phyloP scores from a whole-genome alignment of 2,113 vertebrate genomes.

The Myotis davidii region DNA sequence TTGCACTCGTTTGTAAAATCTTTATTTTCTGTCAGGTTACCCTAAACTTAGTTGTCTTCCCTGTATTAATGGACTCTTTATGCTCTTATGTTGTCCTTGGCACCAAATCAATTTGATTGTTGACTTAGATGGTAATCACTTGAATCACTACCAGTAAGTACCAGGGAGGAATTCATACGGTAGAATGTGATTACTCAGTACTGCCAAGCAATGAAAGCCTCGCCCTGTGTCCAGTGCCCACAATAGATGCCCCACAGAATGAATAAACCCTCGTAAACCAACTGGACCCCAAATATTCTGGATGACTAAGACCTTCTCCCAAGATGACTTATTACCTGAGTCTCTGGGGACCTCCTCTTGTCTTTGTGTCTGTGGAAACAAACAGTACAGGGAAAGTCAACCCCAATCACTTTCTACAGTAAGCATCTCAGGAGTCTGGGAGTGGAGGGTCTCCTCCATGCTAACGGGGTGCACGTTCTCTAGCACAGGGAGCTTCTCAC shows the following conservation, averaged over 20 bases:
- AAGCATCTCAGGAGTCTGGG: neutral
- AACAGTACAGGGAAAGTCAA: neutral
- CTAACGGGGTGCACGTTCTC: neutral
- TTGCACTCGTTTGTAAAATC: neutral
- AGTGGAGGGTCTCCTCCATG: neutral
- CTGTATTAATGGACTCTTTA: neutral
- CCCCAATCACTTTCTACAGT: neutral
- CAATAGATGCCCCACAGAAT: neutral
- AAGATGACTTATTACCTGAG: neutral
- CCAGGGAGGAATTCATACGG: neutral
- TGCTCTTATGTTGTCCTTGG: neutral
- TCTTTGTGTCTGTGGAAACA: conserved; percentile 13
- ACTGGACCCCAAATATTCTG: neutral
- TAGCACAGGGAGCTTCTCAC: neutral
- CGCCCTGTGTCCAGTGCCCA: no score
- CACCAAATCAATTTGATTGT: neutral
- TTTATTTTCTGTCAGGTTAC: conserved; percentile 21
- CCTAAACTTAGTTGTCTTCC: neutral
- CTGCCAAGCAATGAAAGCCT: neutral
- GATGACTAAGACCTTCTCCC: neutral
- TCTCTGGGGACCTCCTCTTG: neutral
- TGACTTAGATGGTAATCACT: neutral
- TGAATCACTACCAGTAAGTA: neutral
- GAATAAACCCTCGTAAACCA: neutral
- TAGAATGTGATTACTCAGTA: neutral